Conservation (phyloP, 2,113 vertebrate species). For the Macquaria australasica region DNA sequence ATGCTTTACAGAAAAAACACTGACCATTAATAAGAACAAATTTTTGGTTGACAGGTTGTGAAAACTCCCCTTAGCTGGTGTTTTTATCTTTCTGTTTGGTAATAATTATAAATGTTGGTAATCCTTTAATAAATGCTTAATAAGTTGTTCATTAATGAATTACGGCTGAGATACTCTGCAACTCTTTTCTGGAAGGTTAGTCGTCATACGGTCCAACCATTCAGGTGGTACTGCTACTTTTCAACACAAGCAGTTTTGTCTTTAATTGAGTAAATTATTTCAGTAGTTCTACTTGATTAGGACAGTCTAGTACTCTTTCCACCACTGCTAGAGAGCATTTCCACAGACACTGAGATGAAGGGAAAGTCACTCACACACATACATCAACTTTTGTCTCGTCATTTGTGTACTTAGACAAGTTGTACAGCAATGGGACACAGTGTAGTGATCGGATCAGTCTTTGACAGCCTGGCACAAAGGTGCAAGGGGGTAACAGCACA, state of each 20-base stretch:
- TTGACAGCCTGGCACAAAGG: slow-evolving; percentile 13
- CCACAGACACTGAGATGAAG: not conserved
- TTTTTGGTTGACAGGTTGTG: not conserved
- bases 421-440: slow-evolving; percentile 17
- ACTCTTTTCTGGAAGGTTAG: not conserved
- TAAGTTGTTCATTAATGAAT: not conserved
- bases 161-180: not conserved
- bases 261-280: not conserved
- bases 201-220: not conserved
- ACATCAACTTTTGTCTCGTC: not conserved
- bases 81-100: not conserved
- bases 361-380: slow-evolving; percentile 4
- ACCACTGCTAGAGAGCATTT: not conserved
- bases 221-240: not conserved
- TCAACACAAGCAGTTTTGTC: not conserved
- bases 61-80: not conserved
- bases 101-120: not conserved
- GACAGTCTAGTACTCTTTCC: not conserved
- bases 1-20: not conserved
- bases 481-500: slow-evolving; percentile 5
- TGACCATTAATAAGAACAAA: not conserved
- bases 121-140: not conserved
- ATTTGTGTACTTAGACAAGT: slow-evolving; percentile 27
- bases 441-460: slow-evolving; percentile 31
- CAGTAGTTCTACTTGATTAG: not conserved